Evolutionary conservation across 2,113 vertebrate species (phyloP).

Genomic region (Solea solea): DNA sequence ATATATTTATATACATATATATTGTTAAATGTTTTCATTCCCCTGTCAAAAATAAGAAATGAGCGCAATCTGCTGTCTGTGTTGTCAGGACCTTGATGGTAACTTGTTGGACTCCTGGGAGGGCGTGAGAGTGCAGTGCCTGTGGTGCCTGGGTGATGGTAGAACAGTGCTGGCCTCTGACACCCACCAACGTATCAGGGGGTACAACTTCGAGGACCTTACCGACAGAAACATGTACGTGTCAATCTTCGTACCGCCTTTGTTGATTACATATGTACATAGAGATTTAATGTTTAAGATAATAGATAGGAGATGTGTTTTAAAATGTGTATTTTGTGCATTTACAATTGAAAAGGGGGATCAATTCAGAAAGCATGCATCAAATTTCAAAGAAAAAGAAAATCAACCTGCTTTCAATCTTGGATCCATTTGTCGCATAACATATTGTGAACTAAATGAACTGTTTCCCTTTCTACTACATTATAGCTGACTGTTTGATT

Average conservation of each 20-base stretch:
- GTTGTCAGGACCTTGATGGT: constrained; percentile 93
- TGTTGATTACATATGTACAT: fast-evolving
- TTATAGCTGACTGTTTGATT: constrained; percentile 12
- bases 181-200: constrained; percentile 97
- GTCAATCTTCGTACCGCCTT: not conserved
- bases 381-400: too few species aligned
- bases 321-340: not conserved
- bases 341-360: not conserved
- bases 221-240: constrained; percentile 98
- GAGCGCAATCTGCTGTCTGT: constrained; percentile 22
- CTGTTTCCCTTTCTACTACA: too few species aligned
- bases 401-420: too few species aligned
- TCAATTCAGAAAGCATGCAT: too few species aligned
- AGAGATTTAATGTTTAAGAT: not conserved
- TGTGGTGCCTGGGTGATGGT: constrained; percentile 96
- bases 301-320: not conserved
- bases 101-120: constrained; percentile 99
- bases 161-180: constrained; percentile 97
- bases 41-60: constrained; percentile 18
- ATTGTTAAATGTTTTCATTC: constrained; percentile 2
- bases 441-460: too few species aligned
- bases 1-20: too few species aligned
- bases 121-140: constrained; percentile 97
- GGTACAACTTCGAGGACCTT: constrained; percentile 99
- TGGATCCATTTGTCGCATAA: too few species aligned